Percentiles rank a stretch among this genome's conserved stretches.
These are phyloP conservation scores for Zhuqinia jingwanae DNA, from an alignment of 2,888 invertebrate genomes.

Conservation along the genomic window DNA sequence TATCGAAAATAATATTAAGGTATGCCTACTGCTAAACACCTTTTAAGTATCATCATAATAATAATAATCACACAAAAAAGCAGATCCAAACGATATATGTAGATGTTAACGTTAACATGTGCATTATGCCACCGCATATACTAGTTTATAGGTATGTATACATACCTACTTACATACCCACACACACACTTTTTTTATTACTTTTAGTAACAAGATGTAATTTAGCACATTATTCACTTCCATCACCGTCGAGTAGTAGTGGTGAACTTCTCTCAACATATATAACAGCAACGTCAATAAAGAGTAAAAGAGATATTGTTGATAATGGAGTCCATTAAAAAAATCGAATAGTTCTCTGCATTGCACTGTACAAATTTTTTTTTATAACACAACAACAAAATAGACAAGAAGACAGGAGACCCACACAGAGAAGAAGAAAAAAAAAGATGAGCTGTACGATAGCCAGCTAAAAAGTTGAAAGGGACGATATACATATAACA, in stretches of 20 bases:
- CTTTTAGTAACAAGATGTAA: constrained; percentile 71
- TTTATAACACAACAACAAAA: too few relatives aligned
- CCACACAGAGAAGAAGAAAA: constrained; percentile 44
- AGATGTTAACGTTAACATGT: constrained; percentile 38
- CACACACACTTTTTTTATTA: constrained; percentile 56
- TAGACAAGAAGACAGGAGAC: background rate
- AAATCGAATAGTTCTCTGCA: constrained; percentile 40
- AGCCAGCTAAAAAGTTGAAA: constrained; percentile 9
- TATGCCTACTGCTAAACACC: background rate
- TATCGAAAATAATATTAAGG: background rate
- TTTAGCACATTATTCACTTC: constrained; percentile 70
- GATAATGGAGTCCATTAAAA: constrained; percentile 73
- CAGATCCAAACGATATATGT: background rate
- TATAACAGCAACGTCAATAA: background rate
- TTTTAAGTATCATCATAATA: background rate
- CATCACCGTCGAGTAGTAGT: constrained; percentile 31
- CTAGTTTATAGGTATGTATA: background rate
- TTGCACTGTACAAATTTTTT: constrained; percentile 1
- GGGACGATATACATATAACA: constrained; percentile 33
- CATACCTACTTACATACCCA: background rate
- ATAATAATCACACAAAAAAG: too few relatives aligned
- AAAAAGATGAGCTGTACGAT: background rate
- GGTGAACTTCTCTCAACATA: background rate
- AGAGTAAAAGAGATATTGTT: constrained; percentile 52
- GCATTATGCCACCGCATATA: too few relatives aligned